These are phyloP conservation scores for Zosterops hypoxanthus DNA, from an alignment of 2,113 vertebrate genomes.

Conservation along the genomic window DNA sequence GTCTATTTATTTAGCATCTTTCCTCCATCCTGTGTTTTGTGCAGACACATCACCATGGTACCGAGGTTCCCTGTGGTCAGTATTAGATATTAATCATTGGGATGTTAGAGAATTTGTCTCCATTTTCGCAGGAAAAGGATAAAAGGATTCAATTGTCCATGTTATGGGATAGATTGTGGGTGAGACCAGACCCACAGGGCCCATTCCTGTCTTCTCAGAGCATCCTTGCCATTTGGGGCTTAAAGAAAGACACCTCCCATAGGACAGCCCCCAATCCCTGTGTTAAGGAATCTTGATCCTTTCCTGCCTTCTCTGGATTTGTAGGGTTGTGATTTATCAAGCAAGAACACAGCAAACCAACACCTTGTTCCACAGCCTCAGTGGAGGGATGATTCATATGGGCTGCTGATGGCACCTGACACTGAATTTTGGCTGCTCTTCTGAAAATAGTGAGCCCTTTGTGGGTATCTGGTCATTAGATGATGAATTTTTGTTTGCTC, in stretches of 20 bases:
- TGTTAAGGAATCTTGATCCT: background rate
- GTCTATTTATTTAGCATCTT: background rate
- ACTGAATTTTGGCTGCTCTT: background rate
- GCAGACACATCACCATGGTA: background rate
- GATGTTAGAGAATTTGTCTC: background rate
- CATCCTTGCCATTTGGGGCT: background rate
- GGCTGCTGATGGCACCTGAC: background rate
- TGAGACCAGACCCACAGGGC: background rate
- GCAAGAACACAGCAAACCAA: background rate
- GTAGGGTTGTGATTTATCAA: background rate
- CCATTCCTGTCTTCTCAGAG: background rate
- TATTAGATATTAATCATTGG: background rate
- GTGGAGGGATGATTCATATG: background rate
- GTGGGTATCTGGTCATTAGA: constrained; percentile 18
- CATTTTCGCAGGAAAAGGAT: background rate
- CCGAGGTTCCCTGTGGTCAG: background rate
- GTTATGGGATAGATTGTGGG: background rate
- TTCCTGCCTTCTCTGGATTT: background rate
- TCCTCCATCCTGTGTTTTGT: background rate
- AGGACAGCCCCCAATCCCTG: background rate
- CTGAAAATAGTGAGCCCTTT: background rate
- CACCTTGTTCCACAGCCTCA: background rate
- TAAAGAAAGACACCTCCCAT: background rate
- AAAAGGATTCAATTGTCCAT: background rate
- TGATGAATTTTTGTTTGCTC: constrained; percentile 21